Base-by-base conservation (phyloP, 2,888 invertebrate species). In the Hecatera dysodea region DNA sequence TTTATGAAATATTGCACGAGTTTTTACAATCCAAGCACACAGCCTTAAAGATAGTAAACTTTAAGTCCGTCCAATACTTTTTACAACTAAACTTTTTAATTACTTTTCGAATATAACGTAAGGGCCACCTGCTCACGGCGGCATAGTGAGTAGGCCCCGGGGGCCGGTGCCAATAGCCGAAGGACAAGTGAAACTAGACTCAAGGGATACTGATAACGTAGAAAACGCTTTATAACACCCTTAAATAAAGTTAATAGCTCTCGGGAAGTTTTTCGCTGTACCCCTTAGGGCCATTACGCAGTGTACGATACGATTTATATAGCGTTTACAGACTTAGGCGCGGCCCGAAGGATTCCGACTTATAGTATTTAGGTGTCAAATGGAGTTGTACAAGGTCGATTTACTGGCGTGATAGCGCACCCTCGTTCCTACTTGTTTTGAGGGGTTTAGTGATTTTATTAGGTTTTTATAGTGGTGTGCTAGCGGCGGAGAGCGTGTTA, bases 161-260 rank as follows among this genome's bases (percentile, higher is more conserved):
- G 82, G 88, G 66, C 12, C 64, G 89, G 85, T 91, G 89, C 91
- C 92, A 90, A 92, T 93, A 93, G 91, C 91, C 90, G 89, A 87
- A 89, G 89, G 91, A 87, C 90, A 90, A 85, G 89, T 89, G 80
- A 82, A 92, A 93, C 93, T 91, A 91, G 90, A 87, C 92, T 90
- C 90, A 82, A 77, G 93, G 93, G 93, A 92, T 90, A 87, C 91
- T 92, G 94, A 95, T 95, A 95, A 93, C 94, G 93, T 91, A 92
- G 91, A 92, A 93, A 95, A 92, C 93, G 93, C 89, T 95, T 95
- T 95, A 94, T 94, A 94, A 93, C 94, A 91, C 91, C 90, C 94
- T 95, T 95, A 95, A 95, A 95, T 94, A 95, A 95, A 93, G 91
- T 95, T 95, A 94, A 95, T 95, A 93, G 95, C 94, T 88, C 90